These are phyloP conservation scores for Rhamphomyia laevipes DNA, from an alignment of 2,888 invertebrate genomes.

Conservation along the genomic window DNA sequence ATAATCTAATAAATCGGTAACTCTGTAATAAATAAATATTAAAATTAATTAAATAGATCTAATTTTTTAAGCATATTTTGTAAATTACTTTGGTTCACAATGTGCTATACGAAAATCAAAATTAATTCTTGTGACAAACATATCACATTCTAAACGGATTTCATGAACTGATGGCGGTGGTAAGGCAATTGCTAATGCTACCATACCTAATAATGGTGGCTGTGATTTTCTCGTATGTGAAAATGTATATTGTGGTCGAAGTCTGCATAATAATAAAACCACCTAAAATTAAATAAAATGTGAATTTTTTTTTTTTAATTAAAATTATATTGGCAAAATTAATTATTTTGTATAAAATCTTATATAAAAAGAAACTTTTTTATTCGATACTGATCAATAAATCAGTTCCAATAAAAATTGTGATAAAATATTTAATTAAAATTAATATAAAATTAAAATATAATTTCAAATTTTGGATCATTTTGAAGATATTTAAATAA, in stretches of 20 bases:
- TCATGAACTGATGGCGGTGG: conserved; percentile 97
- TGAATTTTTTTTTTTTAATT: not conserved
- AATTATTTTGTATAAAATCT: no score
- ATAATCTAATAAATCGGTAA: conserved; percentile 86
- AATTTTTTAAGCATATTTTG: no score
- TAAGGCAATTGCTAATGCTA: conserved; percentile 87
- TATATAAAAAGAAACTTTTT: not conserved
- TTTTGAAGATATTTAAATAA: no score
- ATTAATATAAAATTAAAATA: not conserved
- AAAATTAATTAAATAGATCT: not conserved
- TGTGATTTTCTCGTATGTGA: conserved; percentile 80
- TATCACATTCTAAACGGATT: conserved; percentile 85
- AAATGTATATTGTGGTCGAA: conserved; percentile 88
- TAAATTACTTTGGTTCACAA: conserved; percentile 82
- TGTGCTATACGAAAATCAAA: conserved; percentile 95
- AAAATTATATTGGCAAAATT: no score
- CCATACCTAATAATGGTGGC: conserved; percentile 83
- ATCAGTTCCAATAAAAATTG: conserved; percentile 25
- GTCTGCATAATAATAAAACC: conserved; percentile 79
- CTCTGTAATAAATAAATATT: conserved; percentile 44
- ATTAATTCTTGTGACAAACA: conserved; percentile 93
- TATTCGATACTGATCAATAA: conserved; percentile 42
- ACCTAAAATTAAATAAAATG: conserved; percentile 55
- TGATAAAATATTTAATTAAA: not conserved
- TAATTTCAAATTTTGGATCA: not conserved